Base-by-base conservation (phyloP, 1,140 invertebrate species). In the Drosophila yakuba region DNA sequence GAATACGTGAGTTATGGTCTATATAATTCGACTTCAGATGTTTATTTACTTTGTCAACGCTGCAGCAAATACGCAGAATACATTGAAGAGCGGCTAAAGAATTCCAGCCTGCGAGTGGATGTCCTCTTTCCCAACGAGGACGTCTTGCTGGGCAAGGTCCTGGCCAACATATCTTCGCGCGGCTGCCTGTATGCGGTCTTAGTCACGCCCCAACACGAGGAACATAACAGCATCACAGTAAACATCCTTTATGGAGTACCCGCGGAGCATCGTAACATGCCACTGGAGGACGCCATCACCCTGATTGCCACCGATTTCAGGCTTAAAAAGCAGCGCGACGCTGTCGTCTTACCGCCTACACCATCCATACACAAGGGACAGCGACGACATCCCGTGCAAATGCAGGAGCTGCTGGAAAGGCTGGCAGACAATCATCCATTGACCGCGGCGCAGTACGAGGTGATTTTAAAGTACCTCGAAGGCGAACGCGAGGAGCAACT, bases 201-300 rank as follows among this genome's bases (percentile, higher is more conserved):
- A 15, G 95, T 98, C 1, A 97, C 96, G 85, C 96, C 95, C 1
- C 94, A 96, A 74, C 98, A 98, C 91, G 96, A 97, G 90, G 95
- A 96, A 78, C 95, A 97, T 77, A 94, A 95, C 78, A 98, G 97
- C 61, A 93, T 99, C 32, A 99, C 97, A 15, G 93, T 99, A 2
- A 98, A 98, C 81, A 97, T 99, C 71, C 93, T 99, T 17, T 96
- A 98, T 93, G 97, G 97, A 15, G 93, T 96, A 80, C 97, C 97
- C 73, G 74, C 93, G 96, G 98, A 98, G 91, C 97, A 98, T 90
- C 95, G 97, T 73, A 98, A 99, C 93, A 98, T 98, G 97, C 97
- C 97, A 0, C 83, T 98, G n/a, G 97, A 98, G 56, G 97, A 98
- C 93, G 97, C 97, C 2, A 94, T 98, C 59, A 94, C 94, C 63